Evolutionary conservation across 2,797 vertebrate species (phyloP).

Genomic region (Channa striata): DNA sequence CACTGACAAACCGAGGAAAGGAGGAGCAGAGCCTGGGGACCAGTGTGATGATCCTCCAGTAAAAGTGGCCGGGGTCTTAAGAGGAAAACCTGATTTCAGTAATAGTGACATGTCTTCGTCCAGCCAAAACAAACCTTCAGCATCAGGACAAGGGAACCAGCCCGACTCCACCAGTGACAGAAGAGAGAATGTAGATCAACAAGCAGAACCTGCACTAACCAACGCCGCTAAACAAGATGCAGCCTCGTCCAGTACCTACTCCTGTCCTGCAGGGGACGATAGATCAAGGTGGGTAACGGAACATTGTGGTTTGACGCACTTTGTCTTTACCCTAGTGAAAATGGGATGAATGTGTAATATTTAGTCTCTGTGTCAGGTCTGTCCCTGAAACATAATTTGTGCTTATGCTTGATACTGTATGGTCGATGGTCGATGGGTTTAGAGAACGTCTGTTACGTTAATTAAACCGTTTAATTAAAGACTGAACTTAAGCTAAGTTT

Average conservation of each 20-base stretch:
- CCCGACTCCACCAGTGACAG: background rate
- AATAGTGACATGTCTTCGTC: background rate
- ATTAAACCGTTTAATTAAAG: too few species aligned
- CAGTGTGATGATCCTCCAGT: background rate
- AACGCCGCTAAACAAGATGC: background rate
- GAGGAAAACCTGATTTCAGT: background rate
- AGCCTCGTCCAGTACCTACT: conserved; percentile 6
- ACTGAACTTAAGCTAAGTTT: too few species aligned
- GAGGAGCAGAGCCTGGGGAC: background rate
- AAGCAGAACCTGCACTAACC: background rate
- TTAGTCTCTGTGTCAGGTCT: background rate
- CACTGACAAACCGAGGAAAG: conserved; percentile 1
- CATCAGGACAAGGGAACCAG: background rate
- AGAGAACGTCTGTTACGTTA: too few species aligned
- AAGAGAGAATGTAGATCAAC: background rate
- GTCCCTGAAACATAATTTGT: background rate
- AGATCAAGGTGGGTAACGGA: conserved; percentile 41
- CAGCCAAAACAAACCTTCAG: conserved; percentile 7
- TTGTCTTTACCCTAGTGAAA: background rate
- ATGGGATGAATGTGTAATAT: background rate
- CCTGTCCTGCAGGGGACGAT: conserved; percentile 16
- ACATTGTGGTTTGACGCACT: background rate
- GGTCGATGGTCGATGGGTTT: too few species aligned
- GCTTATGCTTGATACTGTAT: too few species aligned
- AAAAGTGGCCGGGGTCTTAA: background rate